These are phyloP conservation scores for Drosophila littoralis DNA, from an alignment of 1,140 invertebrate genomes.

Conservation along the genomic window DNA sequence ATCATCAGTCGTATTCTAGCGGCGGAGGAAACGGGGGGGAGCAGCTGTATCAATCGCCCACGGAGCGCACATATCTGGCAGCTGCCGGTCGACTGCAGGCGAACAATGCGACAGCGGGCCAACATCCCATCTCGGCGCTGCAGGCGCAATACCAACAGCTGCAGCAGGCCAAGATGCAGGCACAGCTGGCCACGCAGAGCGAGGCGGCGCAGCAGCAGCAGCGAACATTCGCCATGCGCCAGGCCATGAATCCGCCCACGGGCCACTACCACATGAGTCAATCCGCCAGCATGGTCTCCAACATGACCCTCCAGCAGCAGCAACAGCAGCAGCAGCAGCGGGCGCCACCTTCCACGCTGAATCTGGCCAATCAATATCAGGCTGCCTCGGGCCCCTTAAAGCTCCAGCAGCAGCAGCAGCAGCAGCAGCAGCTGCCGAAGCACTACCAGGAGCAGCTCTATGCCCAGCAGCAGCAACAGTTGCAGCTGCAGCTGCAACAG, in stretches of 20 bases:
- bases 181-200: constrained; percentile 87
- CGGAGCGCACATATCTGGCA: constrained; percentile 82
- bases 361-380: constrained; percentile 76
- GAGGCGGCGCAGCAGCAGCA: constrained; percentile 87
- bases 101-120: constrained; percentile 83
- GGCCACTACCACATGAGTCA: constrained; percentile 81
- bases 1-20: constrained; percentile 78
- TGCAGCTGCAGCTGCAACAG: constrained; percentile 54
- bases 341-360: constrained; percentile 76
- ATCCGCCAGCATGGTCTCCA: constrained; percentile 75
- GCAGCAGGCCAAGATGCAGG: constrained; percentile 87
- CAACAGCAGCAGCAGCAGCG: constrained; percentile 56
- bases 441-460: constrained; percentile 78
- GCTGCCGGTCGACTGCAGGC: constrained; percentile 84
- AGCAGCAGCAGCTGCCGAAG: constrained; percentile 59
- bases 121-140: constrained; percentile 84
- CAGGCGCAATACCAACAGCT: constrained; percentile 86
- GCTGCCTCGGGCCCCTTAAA: constrained; percentile 74
- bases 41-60: constrained; percentile 80
- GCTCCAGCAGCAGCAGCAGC: constrained; percentile 43
- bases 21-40: constrained; percentile 59
- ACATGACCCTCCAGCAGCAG: constrained; percentile 56
- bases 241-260: constrained; percentile 84
- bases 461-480: constrained; percentile 57
- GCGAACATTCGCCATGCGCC: constrained; percentile 86